Evolutionary conservation across 2,888 invertebrate genomes (phyloP).

Genomic region (Portevinia maculata): DNA sequence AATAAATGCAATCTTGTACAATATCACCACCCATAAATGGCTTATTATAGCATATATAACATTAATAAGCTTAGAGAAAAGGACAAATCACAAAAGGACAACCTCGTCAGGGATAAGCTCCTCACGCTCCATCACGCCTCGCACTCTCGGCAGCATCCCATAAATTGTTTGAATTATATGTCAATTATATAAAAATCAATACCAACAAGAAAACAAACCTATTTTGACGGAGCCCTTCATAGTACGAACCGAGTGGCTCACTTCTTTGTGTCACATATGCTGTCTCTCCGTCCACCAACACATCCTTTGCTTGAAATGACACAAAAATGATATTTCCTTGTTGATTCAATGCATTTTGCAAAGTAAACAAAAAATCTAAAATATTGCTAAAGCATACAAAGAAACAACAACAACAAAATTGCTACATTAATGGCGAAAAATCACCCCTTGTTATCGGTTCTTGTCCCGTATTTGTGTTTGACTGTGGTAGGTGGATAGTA

Average conservation of each 20-base stretch:
- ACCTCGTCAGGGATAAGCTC: neutral
- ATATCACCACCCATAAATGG: too few species aligned
- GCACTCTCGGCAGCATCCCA: slow-evolving; percentile 11
- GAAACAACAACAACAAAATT: slow-evolving; percentile 77
- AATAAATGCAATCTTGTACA: too few species aligned
- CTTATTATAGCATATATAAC: neutral
- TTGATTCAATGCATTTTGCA: slow-evolving; percentile 75
- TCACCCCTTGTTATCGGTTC: slow-evolving; percentile 75
- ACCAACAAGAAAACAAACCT: slow-evolving; percentile 39
- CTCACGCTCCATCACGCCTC: slow-evolving; percentile 25
- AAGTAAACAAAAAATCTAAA: slow-evolving; percentile 73
- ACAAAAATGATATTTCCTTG: slow-evolving; percentile 73
- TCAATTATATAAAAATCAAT: slow-evolving; percentile 59
- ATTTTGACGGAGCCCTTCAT: slow-evolving; percentile 48
- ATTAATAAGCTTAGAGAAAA: neutral
- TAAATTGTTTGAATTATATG: slow-evolving; percentile 53
- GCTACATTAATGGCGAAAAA: slow-evolving; percentile 81
- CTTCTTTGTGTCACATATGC: slow-evolving; percentile 57
- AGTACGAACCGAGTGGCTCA: neutral
- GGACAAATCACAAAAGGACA: neutral
- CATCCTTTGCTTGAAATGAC: slow-evolving; percentile 44
- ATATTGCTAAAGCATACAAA: slow-evolving; percentile 30
- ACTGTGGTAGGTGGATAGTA: slow-evolving; percentile 51
- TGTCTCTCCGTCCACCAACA: slow-evolving; percentile 19
- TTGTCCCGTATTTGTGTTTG: slow-evolving; percentile 43